Conservation (phyloP, 2,888 invertebrate species). For the Brachylomia viminalis region DNA sequence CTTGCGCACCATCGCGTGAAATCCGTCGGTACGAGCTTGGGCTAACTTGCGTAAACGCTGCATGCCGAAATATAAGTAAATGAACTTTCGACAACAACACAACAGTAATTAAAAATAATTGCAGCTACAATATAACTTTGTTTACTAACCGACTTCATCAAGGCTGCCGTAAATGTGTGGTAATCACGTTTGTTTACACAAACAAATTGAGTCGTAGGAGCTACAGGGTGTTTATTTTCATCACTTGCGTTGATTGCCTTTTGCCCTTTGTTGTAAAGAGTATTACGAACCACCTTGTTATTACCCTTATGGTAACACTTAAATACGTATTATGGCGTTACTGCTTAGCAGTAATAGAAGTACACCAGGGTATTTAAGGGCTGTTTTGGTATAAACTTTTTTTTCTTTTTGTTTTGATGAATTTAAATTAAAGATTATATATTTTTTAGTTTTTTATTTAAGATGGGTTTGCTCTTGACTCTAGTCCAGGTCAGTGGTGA, state of each 20-base stretch:
- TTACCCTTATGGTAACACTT: slow-evolving; percentile 16
- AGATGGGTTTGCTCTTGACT: too few species aligned
- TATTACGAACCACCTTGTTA: slow-evolving; percentile 24
- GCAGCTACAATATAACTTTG: background rate
- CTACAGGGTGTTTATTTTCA: slow-evolving; percentile 33
- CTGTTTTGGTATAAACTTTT: background rate
- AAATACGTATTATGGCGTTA: slow-evolving; percentile 17
- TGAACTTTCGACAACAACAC: background rate
- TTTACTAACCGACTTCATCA: slow-evolving; percentile 16
- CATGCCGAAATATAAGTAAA: too few species aligned
- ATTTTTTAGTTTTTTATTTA: too few species aligned
- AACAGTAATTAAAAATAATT: slow-evolving; percentile 3
- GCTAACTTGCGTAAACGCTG: too few species aligned
- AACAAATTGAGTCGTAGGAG: slow-evolving; percentile 42
- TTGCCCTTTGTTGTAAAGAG: slow-evolving; percentile 30
- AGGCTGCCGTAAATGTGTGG: slow-evolving; percentile 11
- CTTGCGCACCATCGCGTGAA: too few species aligned
- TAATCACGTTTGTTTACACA: slow-evolving; percentile 46
- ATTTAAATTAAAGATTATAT: too few species aligned
- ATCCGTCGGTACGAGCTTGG: too few species aligned
- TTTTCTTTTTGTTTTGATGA: too few species aligned
- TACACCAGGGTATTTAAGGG: background rate
- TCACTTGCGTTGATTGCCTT: slow-evolving; percentile 13
- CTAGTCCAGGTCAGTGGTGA: too few species aligned
- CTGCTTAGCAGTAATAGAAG: background rate